Evolutionary conservation across 2,888 invertebrate species (phyloP).

Genomic region (Yponomeuta cagnagella): DNA sequence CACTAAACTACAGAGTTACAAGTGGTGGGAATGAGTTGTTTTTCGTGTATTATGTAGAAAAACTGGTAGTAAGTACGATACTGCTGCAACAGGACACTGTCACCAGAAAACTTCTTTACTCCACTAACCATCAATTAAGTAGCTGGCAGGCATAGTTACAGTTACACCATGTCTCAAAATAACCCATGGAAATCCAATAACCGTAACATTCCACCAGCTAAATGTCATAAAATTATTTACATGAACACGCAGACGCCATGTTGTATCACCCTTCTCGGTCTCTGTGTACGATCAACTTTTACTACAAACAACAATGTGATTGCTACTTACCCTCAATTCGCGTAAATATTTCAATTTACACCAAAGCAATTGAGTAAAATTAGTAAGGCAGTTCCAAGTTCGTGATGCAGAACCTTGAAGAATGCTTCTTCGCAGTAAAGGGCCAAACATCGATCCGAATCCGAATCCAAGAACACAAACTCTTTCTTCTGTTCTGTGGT

Average conservation of each 20-base stretch:
- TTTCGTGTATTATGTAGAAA: no score
- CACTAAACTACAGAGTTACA: no score
- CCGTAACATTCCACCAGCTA: slow-evolving; percentile 22
- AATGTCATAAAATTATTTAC: slow-evolving; percentile 58
- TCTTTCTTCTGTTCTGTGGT: slow-evolving; percentile 31
- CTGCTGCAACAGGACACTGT: no score
- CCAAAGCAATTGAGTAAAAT: slow-evolving; percentile 78
- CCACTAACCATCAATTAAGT: no score
- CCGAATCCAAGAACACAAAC: slow-evolving; percentile 66
- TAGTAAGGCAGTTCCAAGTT: slow-evolving; percentile 81
- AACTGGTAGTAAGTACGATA: no score
- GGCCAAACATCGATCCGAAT: slow-evolving; percentile 83
- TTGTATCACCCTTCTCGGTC: slow-evolving; percentile 33
- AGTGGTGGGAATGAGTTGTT: no score
- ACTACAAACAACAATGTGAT: slow-evolving; percentile 2
- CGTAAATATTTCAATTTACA: slow-evolving; percentile 75
- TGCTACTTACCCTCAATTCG: slow-evolving; percentile 67
- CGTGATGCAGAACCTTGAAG: slow-evolving; percentile 81
- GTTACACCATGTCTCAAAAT: background rate
- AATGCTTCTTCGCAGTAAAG: slow-evolving; percentile 78
- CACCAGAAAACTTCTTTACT: no score
- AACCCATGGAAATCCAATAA: background rate
- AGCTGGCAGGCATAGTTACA: background rate
- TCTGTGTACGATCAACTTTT: background rate
- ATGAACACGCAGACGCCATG: slow-evolving; percentile 70